Evolutionary conservation across 2,888 invertebrate genomes (phyloP).

Genomic region (Coleophora deauratella): DNA sequence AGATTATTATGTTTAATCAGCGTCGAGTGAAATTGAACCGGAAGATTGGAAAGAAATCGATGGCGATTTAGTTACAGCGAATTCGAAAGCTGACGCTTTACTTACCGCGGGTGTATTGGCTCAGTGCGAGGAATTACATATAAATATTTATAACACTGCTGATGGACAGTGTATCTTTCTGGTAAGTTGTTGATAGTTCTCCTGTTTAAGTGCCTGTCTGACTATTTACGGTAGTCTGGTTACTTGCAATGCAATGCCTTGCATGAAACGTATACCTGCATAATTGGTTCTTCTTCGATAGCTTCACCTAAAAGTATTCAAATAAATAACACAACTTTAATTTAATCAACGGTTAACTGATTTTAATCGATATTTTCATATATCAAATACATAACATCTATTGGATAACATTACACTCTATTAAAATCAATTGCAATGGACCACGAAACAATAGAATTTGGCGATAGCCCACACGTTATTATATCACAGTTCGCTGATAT

Average conservation of each 20-base stretch:
- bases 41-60: constrained; percentile 56
- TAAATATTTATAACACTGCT: no score
- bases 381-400: neutral
- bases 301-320: no score
- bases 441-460: constrained; percentile 41
- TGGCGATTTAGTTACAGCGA: constrained; percentile 37
- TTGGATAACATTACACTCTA: constrained; percentile 26
- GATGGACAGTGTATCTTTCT: no score
- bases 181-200: no score
- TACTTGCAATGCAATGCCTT: no score
- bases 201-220: no score
- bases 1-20: constrained; percentile 38
- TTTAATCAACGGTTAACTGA: no score
- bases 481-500: constrained; percentile 30
- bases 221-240: no score
- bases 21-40: constrained; percentile 49
- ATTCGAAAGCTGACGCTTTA: constrained; percentile 34
- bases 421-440: constrained; percentile 31
- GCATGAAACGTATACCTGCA: no score
- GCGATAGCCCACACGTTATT: constrained; percentile 29
- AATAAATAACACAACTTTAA: no score
- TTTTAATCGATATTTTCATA: no score
- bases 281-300: no score
- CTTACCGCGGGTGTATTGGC: constrained; percentile 14
- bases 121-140: neutral